These are phyloP conservation scores for Holothuria glaberrima DNA, from an alignment of 35 echinoderm and acorn worm genomes.

Conservation along the genomic window DNA sequence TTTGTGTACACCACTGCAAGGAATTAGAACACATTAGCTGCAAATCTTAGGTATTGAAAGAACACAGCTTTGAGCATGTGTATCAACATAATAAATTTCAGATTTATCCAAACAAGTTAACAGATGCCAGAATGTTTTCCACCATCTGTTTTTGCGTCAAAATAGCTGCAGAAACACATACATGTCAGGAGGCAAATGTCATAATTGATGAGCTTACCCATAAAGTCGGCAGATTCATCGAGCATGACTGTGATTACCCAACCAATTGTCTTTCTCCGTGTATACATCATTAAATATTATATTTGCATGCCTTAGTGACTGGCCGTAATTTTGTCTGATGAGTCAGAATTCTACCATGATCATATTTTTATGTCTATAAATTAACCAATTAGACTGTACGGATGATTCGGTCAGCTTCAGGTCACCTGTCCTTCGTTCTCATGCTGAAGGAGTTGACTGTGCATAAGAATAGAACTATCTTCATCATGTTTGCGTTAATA, in stretches of 20 bases:
- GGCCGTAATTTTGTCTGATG: background rate
- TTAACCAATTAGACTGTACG: slow-evolving; percentile 10
- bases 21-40: no score
- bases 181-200: background rate
- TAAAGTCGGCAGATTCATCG: background rate
- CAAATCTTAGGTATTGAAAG: no score
- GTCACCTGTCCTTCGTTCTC: background rate
- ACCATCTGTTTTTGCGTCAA: no score
- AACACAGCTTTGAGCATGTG: no score
- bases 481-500: background rate
- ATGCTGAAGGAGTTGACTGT: no score
- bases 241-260: slow-evolving; percentile 33
- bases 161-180: background rate
- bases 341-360: background rate
- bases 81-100: background rate
- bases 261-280: background rate
- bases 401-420: background rate
- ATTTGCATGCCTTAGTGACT: background rate
- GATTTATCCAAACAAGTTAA: background rate
- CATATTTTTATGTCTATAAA: slow-evolving; percentile 15
- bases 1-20: no score
- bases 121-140: background rate
- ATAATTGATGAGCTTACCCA: slow-evolving; percentile 17
- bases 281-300: background rate
- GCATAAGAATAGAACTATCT: background rate